Conservation (phyloP, 2,888 invertebrate genomes). For the Crematogaster levior region DNA sequence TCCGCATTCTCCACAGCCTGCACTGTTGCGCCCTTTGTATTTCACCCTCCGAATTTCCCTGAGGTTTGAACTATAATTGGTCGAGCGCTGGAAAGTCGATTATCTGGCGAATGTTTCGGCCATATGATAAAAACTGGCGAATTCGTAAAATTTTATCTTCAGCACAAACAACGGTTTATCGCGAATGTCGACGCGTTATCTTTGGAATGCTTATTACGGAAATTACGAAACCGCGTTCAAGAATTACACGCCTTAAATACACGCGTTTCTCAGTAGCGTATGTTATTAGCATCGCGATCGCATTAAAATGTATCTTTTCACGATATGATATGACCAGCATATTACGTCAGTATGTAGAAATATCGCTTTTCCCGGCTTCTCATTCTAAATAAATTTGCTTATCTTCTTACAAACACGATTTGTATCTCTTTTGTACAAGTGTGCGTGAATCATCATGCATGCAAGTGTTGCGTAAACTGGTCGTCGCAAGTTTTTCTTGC, state of each 20-base stretch:
- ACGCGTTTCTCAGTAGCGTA: neutral
- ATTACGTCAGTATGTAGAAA: neutral
- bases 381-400: neutral
- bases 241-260: constrained; percentile 23
- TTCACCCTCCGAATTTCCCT: constrained; percentile 66
- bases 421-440: neutral
- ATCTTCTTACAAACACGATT: neutral
- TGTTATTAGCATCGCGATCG: neutral
- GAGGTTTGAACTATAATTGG: constrained; percentile 68
- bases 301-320: constrained; percentile 7
- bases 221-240: constrained; percentile 14
- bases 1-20: constrained; percentile 66
- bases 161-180: constrained; percentile 1
- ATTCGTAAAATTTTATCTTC: constrained; percentile 57
- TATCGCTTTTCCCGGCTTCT: neutral
- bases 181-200: neutral
- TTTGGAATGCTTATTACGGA: neutral
- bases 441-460: neutral
- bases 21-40: constrained; percentile 55
- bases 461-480: neutral
- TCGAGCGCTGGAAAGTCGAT: constrained; percentile 64
- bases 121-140: constrained; percentile 36
- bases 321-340: neutral
- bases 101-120: constrained; percentile 60
- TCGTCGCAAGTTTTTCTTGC: constrained; percentile 31